A percentile compares a stretch with the other conserved stretches of the same genome.
phyloP scores from a whole-genome alignment of 1,140 invertebrate genomes.

The Zaprionus davidi region DNA sequence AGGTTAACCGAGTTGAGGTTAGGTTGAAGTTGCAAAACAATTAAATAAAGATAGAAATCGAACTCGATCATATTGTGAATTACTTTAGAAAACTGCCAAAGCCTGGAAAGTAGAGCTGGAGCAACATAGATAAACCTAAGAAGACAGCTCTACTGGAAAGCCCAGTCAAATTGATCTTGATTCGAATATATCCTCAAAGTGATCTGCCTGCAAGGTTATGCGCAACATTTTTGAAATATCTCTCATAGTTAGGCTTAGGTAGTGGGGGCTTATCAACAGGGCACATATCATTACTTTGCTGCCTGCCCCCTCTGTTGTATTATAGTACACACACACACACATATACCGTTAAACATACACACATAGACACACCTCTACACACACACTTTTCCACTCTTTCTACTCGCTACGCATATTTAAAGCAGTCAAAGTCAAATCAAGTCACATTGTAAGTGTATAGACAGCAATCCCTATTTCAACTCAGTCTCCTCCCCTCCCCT shows the following conservation, averaged over 20 bases:
- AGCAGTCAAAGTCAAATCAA: conserved; percentile 17
- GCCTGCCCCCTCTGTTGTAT: conserved; percentile 65
- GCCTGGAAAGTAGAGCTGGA: not conserved
- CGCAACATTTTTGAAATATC: conserved; percentile 40
- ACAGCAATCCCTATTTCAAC: conserved; percentile 24
- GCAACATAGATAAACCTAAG: not conserved
- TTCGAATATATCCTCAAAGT: not conserved
- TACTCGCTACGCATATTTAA: conserved; percentile 71
- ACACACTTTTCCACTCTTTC: conserved; percentile 77
- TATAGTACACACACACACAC: conserved; percentile 53
- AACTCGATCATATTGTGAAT: not conserved
- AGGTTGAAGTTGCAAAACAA: not conserved
- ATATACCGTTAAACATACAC: conserved; percentile 16
- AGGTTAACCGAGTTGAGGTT: not conserved
- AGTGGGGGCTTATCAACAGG: conserved; percentile 49
- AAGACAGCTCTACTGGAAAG: not conserved
- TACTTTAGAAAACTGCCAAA: not conserved
- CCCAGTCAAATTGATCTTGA: not conserved
- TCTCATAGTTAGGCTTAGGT: conserved; percentile 63
- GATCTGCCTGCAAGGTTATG: conserved; percentile 30
- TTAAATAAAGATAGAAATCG: too few relatives aligned
- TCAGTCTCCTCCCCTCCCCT: not conserved
- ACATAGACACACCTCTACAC: conserved; percentile 1
- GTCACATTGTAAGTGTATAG: conserved; percentile 71
- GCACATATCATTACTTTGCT: conserved; percentile 15